Base-by-base conservation (phyloP, 2,888 invertebrate species). In the Orthonevra nobilis region DNA sequence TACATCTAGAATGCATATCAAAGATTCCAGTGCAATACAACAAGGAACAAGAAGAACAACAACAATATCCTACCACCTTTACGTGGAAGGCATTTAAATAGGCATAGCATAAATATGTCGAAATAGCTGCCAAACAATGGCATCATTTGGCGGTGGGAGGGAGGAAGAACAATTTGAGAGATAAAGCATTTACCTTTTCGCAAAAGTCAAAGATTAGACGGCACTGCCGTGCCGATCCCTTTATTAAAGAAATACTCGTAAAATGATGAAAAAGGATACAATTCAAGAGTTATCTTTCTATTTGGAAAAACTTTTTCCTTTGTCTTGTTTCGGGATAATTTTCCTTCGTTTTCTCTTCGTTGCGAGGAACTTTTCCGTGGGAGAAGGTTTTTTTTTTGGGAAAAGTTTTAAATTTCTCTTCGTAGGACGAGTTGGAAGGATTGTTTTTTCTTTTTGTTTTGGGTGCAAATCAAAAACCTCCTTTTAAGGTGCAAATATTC, bases 1-100 rank as follows among this genome's bases (percentile, higher is more conserved):
- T n/a, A n/a, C n/a, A n/a, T n/a, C n/a, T n/a, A n/a, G 36, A 61
- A 48, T 61, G 60, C 60, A 61, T 14, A n/a, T n/a, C 36, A 52
- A 52, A 10, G 17, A 48, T 52, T 14, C 15, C 3, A 3, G 17
- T 12, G 36, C 34, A 46, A 10, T 12, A 17, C n/a, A n/a, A n/a
- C n/a, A n/a, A n/a, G n/a, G n/a, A n/a, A n/a, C n/a, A n/a, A n/a
- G n/a, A n/a, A n/a, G n/a, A n/a, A n/a, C n/a, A n/a, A n/a, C n/a
- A n/a, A n/a, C n/a, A n/a, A n/a, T n/a, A n/a, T n/a, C n/a, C n/a
- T n/a, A n/a, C n/a, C n/a, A n/a, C n/a, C n/a, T n/a, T 42, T 26
- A 44, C 30, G 58, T 40, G 30, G 17, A 30, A 12, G 9, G 46
- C n/a, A 28, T 46, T 30, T 15, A 19, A 3, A 28, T n/a, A n/a